Conservation (phyloP, 2,888 invertebrate genomes). For the Papilio gigon region DNA sequence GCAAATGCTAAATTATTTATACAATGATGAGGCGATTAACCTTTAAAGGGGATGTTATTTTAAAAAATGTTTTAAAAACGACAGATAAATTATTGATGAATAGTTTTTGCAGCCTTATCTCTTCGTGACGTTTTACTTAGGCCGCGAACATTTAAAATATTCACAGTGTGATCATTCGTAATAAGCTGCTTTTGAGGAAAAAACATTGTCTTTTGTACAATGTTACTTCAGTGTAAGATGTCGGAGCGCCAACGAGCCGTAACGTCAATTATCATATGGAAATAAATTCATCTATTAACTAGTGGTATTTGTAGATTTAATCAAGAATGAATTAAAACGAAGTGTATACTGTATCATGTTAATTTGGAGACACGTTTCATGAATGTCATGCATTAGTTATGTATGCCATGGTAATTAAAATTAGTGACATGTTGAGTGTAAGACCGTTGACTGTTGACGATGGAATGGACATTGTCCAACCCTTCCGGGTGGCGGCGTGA, state of each 20-base stretch:
- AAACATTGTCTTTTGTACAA: neutral
- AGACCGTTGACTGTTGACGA: neutral
- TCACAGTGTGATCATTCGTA: neutral
- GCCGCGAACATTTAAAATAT: neutral
- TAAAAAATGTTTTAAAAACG: neutral
- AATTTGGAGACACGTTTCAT: neutral
- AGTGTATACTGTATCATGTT: neutral
- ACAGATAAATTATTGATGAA: neutral
- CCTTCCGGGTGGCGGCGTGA: neutral
- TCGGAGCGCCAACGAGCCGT: neutral
- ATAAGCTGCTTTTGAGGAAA: neutral
- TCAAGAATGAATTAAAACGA: neutral
- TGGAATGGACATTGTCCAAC: neutral
- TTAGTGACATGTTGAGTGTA: neutral
- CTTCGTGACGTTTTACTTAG: neutral
- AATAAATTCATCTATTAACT: neutral
- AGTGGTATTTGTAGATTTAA: neutral
- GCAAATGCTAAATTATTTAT: conserved; percentile 2
- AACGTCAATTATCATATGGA: neutral
- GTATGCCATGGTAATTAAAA: neutral
- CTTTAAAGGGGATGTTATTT: conserved; percentile 8
- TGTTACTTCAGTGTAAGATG: neutral
- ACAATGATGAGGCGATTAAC: conserved; percentile 15
- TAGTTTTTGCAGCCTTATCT: neutral
- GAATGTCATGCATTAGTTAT: neutral